Conservation (phyloP, 64 coral and sea anemone genomes). For the Porites australiensis region DNA sequence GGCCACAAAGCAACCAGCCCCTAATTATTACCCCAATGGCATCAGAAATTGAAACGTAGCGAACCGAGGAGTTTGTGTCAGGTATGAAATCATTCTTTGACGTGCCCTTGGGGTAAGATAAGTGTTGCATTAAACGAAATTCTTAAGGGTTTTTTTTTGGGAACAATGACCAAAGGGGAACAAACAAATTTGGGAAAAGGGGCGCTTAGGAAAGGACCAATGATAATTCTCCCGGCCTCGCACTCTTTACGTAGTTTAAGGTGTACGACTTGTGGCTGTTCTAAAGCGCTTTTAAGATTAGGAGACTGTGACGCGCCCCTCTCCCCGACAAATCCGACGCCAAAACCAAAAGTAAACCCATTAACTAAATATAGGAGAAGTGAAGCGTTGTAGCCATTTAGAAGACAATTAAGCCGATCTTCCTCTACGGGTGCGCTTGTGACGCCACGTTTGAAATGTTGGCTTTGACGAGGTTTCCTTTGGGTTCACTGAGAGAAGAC, state of each 20-base stretch:
- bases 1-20: not conserved
- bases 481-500: too few relatives aligned
- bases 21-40: not conserved
- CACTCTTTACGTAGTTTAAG: not conserved
- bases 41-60: not conserved
- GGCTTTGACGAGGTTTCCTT: not conserved
- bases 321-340: not conserved
- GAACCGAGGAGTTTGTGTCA: not conserved
- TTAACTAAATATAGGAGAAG: not conserved
- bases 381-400: not conserved
- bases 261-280: not conserved
- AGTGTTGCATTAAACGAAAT: not conserved
- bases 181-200: not conserved
- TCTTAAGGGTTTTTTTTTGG: not conserved
- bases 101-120: not conserved
- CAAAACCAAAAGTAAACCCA: slow-evolving; percentile 13
- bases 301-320: not conserved
- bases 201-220: not conserved
- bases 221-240: not conserved
- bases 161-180: not conserved
- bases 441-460: not conserved
- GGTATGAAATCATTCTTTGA: not conserved
- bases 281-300: not conserved
- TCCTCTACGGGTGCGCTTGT: not conserved
- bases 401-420: not conserved